phyloP scores from a whole-genome alignment of 2,113 vertebrate genomes.

The Tetrax tetrax region DNA sequence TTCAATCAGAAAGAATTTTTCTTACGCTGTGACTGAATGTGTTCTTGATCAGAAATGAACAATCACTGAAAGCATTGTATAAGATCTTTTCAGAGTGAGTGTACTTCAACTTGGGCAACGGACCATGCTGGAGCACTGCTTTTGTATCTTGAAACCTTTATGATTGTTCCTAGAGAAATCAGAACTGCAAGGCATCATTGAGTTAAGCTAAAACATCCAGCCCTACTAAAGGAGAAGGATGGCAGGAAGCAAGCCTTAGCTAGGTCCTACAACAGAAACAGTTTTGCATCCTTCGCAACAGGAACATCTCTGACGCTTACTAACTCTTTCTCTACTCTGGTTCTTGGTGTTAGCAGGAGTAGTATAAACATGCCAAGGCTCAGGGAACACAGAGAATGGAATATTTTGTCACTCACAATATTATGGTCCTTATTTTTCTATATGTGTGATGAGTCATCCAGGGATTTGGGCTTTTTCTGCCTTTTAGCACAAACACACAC shows the following conservation, averaged over 20 bases:
- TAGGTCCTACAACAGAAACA: neutral
- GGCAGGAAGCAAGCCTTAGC: neutral
- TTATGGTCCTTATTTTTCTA: neutral
- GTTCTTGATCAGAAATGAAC: constrained; percentile 20
- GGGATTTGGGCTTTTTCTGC: neutral
- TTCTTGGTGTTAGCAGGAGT: neutral
- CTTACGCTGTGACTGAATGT: neutral
- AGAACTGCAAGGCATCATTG: neutral
- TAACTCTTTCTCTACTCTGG: neutral
- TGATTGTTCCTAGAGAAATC: neutral
- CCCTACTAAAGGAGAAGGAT: neutral
- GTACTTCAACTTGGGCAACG: neutral
- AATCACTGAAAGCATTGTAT: neutral
- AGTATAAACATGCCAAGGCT: neutral
- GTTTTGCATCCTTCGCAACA: neutral
- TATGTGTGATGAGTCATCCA: neutral
- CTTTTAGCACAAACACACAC: neutral
- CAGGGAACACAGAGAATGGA: neutral
- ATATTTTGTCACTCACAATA: neutral
- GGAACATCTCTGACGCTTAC: neutral
- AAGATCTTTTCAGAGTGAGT: neutral
- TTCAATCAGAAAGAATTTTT: constrained; percentile 12
- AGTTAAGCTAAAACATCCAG: neutral
- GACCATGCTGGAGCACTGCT: neutral
- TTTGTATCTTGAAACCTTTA: neutral